These are phyloP conservation scores for Thermophis baileyi DNA, from an alignment of 2,113 vertebrate species.

Conservation along the genomic window DNA sequence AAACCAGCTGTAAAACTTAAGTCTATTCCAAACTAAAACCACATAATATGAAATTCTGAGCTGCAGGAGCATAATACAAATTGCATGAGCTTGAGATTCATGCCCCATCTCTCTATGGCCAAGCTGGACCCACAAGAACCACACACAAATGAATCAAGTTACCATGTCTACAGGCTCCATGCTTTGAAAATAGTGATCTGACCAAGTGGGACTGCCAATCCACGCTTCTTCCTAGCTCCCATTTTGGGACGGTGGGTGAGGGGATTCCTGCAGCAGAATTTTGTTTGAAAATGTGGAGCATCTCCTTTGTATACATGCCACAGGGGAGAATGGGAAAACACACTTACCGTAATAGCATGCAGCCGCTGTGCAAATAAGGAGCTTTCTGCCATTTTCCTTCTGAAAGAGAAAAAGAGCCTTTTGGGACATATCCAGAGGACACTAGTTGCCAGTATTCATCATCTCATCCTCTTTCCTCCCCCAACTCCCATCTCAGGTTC, in stretches of 20 bases:
- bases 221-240: not conserved
- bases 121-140: not conserved
- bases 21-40: not conserved
- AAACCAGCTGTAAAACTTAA: not conserved
- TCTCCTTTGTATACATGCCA: not conserved
- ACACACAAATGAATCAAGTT: not conserved
- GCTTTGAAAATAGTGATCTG: not conserved
- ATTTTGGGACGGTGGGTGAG: not conserved
- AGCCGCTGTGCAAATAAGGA: slow-evolving; percentile 62
- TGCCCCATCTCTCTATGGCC: not conserved
- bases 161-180: not conserved
- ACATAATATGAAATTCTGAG: not conserved
- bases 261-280: not conserved
- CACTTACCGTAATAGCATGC: slow-evolving; percentile 62
- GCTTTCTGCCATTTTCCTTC: slow-evolving; percentile 60
- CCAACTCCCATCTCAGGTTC: not conserved
- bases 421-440: not conserved
- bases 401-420: slow-evolving; percentile 3
- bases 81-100: not conserved
- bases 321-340: rapidly evolving
- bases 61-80: not conserved
- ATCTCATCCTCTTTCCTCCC: not conserved
- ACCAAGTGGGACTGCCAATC: not conserved
- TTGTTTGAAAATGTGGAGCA: not conserved
- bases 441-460: not conserved